These are phyloP conservation scores for Drosophila aldrichi DNA, from an alignment of 2,888 invertebrate species.

Conservation along the genomic window DNA sequence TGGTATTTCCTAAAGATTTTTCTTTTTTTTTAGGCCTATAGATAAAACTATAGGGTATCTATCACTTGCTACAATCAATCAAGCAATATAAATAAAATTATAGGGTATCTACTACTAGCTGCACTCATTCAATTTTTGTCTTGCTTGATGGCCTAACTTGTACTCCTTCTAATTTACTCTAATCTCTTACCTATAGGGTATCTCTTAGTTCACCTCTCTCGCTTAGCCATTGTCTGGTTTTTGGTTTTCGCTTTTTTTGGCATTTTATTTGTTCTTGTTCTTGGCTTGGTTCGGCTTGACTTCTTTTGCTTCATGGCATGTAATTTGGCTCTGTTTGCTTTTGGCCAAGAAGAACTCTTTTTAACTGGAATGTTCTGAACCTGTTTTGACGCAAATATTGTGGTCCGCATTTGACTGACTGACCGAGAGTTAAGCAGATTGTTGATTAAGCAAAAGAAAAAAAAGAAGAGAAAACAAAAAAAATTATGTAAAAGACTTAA, in stretches of 20 bases:
- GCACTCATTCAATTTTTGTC: neutral
- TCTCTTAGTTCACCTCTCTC: neutral
- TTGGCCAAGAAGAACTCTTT: constrained; percentile 23
- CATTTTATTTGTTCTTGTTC: constrained; percentile 36
- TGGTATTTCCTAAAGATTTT: neutral
- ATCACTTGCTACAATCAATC: neutral
- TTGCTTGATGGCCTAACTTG: rapidly evolving
- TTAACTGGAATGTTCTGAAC: constrained; percentile 33
- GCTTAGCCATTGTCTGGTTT: constrained; percentile 22
- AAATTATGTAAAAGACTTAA: constrained; percentile 5
- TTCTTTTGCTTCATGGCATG: constrained; percentile 20
- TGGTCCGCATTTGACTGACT: constrained; percentile 52
- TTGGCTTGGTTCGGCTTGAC: neutral
- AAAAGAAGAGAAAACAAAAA: neutral
- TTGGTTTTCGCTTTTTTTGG: constrained; percentile 64
- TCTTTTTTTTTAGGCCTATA: too few species aligned
- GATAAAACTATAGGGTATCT: neutral
- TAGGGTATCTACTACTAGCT: neutral
- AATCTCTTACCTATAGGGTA: neutral
- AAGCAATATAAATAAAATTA: neutral
- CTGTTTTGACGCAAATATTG: constrained; percentile 27
- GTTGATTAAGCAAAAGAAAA: constrained; percentile 21
- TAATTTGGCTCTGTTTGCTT: constrained; percentile 23
- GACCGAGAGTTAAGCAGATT: constrained; percentile 50
- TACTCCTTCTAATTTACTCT: neutral